These are phyloP conservation scores for Teleogryllus occipitalis DNA, from an alignment of 1,140 invertebrate genomes.

Conservation along the genomic window DNA sequence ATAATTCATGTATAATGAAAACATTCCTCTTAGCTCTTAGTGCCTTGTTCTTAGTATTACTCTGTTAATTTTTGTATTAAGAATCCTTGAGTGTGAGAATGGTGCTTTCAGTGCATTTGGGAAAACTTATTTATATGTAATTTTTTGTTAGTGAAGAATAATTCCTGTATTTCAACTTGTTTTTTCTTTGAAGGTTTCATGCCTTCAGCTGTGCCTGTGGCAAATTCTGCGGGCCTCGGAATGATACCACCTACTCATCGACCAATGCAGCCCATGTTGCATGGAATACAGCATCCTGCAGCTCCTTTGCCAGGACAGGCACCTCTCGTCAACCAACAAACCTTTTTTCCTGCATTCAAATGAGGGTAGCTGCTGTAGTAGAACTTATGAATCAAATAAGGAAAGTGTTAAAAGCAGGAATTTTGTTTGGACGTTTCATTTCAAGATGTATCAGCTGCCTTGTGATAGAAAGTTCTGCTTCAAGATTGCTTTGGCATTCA, in stretches of 20 bases:
- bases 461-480: too few relatives aligned
- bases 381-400: neutral
- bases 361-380: slow-evolving; percentile 3
- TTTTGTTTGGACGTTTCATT: neutral
- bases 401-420: neutral
- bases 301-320: neutral
- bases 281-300: neutral
- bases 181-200: too few relatives aligned
- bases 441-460: neutral
- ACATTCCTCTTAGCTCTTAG: too few relatives aligned
- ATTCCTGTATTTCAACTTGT: too few relatives aligned
- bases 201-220: neutral
- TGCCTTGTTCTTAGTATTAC: too few relatives aligned
- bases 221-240: neutral
- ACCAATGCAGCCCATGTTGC: neutral
- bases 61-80: too few relatives aligned
- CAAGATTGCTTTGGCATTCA: too few relatives aligned
- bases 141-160: too few relatives aligned
- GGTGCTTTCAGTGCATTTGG: too few relatives aligned
- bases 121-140: too few relatives aligned
- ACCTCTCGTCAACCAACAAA: neutral
- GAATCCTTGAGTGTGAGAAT: too few relatives aligned
- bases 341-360: slow-evolving; percentile 14
- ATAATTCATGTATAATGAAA: too few relatives aligned
- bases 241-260: neutral